Percentiles rank a stretch among this genome's conserved stretches.
These are phyloP conservation scores for Troides aeacus DNA, from an alignment of 2,888 invertebrate species.

Conservation along the genomic window DNA sequence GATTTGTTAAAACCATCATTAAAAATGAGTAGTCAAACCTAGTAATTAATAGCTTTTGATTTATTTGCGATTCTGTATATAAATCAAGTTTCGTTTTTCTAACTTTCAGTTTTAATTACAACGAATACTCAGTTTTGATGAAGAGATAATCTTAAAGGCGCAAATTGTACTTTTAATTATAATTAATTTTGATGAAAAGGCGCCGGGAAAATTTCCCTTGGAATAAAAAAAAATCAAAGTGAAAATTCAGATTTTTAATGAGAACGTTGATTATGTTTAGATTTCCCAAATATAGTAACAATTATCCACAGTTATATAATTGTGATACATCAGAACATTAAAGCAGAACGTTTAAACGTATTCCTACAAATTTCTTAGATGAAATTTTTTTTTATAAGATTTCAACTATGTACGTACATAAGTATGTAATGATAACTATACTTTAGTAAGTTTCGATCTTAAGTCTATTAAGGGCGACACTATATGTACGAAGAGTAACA, in stretches of 20 bases:
- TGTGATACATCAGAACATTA: too few relatives aligned
- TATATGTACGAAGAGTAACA: too few relatives aligned
- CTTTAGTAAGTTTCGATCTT: too few relatives aligned
- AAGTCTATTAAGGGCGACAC: too few relatives aligned
- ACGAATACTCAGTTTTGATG: background rate
- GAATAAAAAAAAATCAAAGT: background rate
- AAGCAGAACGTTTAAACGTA: too few relatives aligned
- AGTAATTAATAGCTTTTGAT: background rate
- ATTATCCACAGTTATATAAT: too few relatives aligned
- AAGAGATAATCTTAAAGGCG: background rate
- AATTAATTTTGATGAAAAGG: slow-evolving; percentile 12
- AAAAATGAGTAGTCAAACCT: background rate
- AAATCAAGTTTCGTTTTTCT: background rate
- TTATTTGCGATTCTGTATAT: background rate
- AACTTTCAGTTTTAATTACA: slow-evolving; percentile 2
- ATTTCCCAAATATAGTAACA: too few relatives aligned
- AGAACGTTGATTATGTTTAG: too few relatives aligned
- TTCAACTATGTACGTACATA: too few relatives aligned
- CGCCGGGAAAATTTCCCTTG: background rate
- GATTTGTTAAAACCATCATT: background rate
- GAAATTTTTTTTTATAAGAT: too few relatives aligned
- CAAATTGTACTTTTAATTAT: slow-evolving; percentile 5
- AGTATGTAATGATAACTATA: too few relatives aligned
- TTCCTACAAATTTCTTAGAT: too few relatives aligned
- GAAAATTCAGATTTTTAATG: background rate